A percentile compares a stretch with the other conserved stretches of the same genome.
These are phyloP conservation scores for Aphrophora alni DNA, from an alignment of 2,888 invertebrate species.

Conservation along the genomic window DNA sequence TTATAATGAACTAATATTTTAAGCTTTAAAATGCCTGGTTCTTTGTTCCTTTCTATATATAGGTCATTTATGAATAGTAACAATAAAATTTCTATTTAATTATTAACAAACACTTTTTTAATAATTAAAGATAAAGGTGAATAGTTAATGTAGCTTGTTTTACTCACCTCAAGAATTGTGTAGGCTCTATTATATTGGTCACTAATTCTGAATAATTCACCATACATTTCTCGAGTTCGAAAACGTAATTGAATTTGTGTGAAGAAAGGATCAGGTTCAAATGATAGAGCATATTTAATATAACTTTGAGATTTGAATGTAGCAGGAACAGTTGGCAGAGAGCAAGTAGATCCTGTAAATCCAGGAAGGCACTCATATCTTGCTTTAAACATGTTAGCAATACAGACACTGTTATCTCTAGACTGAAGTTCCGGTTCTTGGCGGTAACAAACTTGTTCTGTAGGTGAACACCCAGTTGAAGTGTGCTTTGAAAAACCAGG, in stretches of 20 bases:
- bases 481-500: constrained; percentile 87
- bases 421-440: constrained; percentile 85
- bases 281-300: neutral
- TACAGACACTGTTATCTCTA: constrained; percentile 91
- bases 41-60: no score
- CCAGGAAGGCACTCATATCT: neutral
- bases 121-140: no score
- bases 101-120: no score
- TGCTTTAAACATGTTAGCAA: constrained; percentile 73
- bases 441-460: constrained; percentile 88
- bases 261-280: neutral
- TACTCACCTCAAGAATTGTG: neutral
- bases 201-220: neutral
- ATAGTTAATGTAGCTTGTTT: neutral
- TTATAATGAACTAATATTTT: no score
- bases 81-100: no score
- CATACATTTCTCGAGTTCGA: neutral
- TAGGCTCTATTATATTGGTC: neutral
- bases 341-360: neutral
- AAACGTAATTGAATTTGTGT: neutral
- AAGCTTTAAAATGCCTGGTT: no score
- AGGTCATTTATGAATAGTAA: no score
- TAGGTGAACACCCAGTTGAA: constrained; percentile 88
- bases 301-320: neutral
- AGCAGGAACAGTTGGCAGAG: neutral